Percentiles rank a stretch among this genome's conserved stretches.
These are phyloP conservation scores for Datnioides undecimradiatus DNA, from an alignment of 2,113 vertebrate genomes.

Conservation along the genomic window DNA sequence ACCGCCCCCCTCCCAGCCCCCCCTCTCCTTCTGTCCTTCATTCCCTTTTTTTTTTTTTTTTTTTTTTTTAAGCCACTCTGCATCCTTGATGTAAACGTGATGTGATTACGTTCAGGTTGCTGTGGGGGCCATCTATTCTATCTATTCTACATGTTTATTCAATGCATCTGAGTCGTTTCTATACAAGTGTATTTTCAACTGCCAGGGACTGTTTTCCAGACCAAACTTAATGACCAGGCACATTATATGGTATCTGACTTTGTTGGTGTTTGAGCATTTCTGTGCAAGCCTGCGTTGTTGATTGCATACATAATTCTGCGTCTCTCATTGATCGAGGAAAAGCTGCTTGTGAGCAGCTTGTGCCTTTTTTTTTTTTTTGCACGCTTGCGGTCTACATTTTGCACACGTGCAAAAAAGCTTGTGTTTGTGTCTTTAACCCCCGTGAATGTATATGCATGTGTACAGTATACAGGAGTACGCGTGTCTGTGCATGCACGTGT, in stretches of 20 bases:
- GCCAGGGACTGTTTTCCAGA: slow-evolving; percentile 42
- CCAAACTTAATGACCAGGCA: slow-evolving; percentile 25
- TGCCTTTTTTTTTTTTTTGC: neutral
- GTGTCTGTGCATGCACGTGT: slow-evolving; percentile 9
- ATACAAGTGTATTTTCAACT: neutral
- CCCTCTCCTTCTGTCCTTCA: slow-evolving; percentile 55
- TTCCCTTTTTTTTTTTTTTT: slow-evolving; percentile 14
- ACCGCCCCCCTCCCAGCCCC: slow-evolving; percentile 20
- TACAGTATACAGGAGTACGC: neutral
- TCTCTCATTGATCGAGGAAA: slow-evolving; percentile 29
- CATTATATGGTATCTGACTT: slow-evolving; percentile 14
- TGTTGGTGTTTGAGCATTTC: slow-evolving; percentile 15
- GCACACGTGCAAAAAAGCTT: neutral
- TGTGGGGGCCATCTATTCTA: slow-evolving; percentile 17
- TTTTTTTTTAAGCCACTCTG: slow-evolving; percentile 8
- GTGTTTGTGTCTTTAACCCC: slow-evolving; percentile 20
- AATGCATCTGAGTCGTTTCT: slow-evolving; percentile 25
- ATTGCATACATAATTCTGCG: slow-evolving; percentile 31
- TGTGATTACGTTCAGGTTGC: slow-evolving; percentile 40
- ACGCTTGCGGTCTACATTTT: neutral
- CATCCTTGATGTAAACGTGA: slow-evolving; percentile 34
- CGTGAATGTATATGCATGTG: neutral
- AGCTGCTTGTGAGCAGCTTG: slow-evolving; percentile 8
- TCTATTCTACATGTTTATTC: slow-evolving; percentile 50
- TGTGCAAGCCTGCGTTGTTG: slow-evolving; percentile 20